These are phyloP conservation scores for Lottia scabra DNA, from an alignment of 2,888 invertebrate genomes.

Conservation along the genomic window DNA sequence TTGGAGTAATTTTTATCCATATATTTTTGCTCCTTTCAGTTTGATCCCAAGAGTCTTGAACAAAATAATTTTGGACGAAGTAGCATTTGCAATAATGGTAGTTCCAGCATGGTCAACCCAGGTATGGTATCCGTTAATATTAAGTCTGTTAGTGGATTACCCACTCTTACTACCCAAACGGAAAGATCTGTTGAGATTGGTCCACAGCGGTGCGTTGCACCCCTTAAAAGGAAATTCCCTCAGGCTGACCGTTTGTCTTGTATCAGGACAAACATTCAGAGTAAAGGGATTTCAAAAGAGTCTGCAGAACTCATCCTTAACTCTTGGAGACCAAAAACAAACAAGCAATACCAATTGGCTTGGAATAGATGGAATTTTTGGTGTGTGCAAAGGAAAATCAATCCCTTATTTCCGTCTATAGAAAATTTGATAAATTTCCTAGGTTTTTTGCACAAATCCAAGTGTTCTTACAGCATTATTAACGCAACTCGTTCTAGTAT, in stretches of 20 bases:
- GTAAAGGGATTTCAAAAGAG: not conserved
- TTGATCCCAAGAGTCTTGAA: conserved; percentile 17
- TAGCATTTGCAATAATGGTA: conserved; percentile 21
- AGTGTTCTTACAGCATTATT: not conserved
- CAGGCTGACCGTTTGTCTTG: not conserved
- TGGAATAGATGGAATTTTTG: not conserved
- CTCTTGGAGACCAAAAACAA: not conserved
- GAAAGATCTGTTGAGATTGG: not conserved
- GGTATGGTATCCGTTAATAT: conserved; percentile 28
- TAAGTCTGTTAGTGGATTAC: conserved; percentile 9
- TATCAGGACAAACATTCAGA: conserved; percentile 1
- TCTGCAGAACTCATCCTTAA: conserved; percentile 2
- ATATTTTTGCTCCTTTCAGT: conserved; percentile 29
- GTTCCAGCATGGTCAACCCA: conserved; percentile 28
- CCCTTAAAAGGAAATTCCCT: not conserved
- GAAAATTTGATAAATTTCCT: not conserved
- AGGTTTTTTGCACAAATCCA: not conserved
- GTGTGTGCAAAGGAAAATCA: not conserved
- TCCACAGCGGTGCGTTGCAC: not conserved
- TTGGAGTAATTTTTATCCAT: conserved; percentile 26
- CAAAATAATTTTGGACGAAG: conserved; percentile 18
- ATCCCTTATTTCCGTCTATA: conserved; percentile 2
- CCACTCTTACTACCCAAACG: not conserved
- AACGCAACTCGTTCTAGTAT: not conserved
- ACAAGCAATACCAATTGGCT: not conserved